phyloP scores from a whole-genome alignment of 2,113 vertebrate genomes.

The Pantherophis guttatus region DNA sequence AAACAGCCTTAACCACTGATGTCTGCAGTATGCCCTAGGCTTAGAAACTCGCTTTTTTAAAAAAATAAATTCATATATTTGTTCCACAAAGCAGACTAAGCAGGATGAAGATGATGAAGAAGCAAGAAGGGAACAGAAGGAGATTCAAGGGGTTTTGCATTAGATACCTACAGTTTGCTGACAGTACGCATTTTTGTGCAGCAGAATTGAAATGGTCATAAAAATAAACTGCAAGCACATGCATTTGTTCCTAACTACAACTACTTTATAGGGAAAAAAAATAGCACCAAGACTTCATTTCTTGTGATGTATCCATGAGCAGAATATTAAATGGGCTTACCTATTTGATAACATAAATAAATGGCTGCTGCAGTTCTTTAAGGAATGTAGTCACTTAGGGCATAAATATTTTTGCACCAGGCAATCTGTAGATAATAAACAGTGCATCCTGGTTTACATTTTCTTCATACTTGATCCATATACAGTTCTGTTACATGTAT shows the following conservation, averaged over 20 bases:
- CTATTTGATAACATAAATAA: slow-evolving; percentile 44
- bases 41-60: slow-evolving; percentile 59
- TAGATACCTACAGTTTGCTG: slow-evolving; percentile 41
- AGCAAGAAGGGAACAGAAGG: slow-evolving; percentile 15
- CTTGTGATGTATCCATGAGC: slow-evolving; percentile 34
- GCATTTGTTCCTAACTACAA: slow-evolving; percentile 57
- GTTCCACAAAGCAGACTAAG: slow-evolving; percentile 45
- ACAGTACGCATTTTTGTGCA: slow-evolving; percentile 44
- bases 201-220: slow-evolving; percentile 47
- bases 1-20: slow-evolving; percentile 59
- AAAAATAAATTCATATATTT: slow-evolving; percentile 55
- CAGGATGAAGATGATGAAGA: neutral
- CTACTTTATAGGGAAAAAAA: slow-evolving; percentile 39
- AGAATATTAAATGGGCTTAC: slow-evolving; percentile 49
- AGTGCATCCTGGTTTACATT: slow-evolving; percentile 45
- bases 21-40: slow-evolving; percentile 52
- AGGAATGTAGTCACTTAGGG: slow-evolving; percentile 40
- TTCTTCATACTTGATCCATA: slow-evolving; percentile 46
- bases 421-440: slow-evolving; percentile 57
- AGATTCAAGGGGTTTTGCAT: slow-evolving; percentile 31
- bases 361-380: slow-evolving; percentile 39
- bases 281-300: slow-evolving; percentile 42
- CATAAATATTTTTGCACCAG: slow-evolving; percentile 58
- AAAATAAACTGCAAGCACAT: slow-evolving; percentile 54
- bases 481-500: slow-evolving; percentile 48